Evolutionary conservation across 2,888 invertebrate genomes (phyloP), one percentile per base, ranked within the genome.

Genomic region (Pseudococcus jackbeardsleyi): DNA sequence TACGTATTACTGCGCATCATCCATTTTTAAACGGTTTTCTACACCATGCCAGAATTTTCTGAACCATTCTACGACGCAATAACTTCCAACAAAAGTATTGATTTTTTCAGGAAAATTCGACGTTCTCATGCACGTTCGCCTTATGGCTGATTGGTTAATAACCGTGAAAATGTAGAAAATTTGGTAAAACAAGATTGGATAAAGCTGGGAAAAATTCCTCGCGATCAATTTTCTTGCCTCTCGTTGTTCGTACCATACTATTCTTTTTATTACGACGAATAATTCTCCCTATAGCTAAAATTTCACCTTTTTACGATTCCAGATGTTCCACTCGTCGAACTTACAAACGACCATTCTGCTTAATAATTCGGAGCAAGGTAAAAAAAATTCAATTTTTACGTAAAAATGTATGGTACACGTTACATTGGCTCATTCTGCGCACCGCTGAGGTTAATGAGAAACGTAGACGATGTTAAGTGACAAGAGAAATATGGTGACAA

Each of bases 401-500:
- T 22, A 26, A 77, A 77, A 77, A 26, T 39, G 15, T 39, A 77
- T 39, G 26, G 26, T 33, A 33, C 26, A 3, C 26, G 26, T 33
- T 33, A 33, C 26, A 33, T 33, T 33, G 26, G 77, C 64, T 64
- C 39, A 17, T 77, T 77, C 77, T 26, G 9, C 17, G 15, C 22
- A 77, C 77, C 15, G 77, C 1, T 77, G 77, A 77, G 77, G 77
- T 19, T 33, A 77, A 77, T 77, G 77, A 77, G 77, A 77, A 26
- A 26, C 77, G 77, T 77, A 77, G 77, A 33, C 77, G 77, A 22
- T 77, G 77, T 77, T 77, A 50, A 50, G 77, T 77, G 77, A 77
- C 77, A 77, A 77, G 77, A 77, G 77, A 77, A 77, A 77, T 26
- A 77, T 77, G 39, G 33, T 39, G 77, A 22, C 64, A 22, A 64